These are phyloP conservation scores for Pristionchus entomophagus DNA, from an alignment of 2,888 invertebrate genomes.

Conservation along the genomic window DNA sequence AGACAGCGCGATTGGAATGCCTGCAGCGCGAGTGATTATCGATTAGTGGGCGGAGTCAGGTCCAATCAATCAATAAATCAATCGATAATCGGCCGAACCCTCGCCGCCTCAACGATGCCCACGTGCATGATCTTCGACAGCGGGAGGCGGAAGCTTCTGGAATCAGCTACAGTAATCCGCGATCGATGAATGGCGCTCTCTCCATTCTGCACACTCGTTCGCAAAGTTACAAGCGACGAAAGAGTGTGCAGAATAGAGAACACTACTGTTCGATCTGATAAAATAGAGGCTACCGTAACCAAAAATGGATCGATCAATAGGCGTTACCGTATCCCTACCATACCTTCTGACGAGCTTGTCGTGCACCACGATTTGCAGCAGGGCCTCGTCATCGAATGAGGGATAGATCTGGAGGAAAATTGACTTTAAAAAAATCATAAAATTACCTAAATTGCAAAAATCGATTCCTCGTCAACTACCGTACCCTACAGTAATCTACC, in stretches of 20 bases:
- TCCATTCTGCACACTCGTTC: too few relatives aligned
- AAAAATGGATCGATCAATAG: neutral
- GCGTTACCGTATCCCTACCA: neutral
- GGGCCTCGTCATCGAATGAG: slow-evolving; percentile 16
- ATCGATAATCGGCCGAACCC: neutral
- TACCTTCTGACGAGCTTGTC: slow-evolving; percentile 38
- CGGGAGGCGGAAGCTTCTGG: slow-evolving; percentile 41
- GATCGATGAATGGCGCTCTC: too few relatives aligned
- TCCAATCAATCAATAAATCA: neutral
- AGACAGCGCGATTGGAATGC: slow-evolving; percentile 29
- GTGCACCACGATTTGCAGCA: slow-evolving; percentile 28
- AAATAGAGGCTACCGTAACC: neutral
- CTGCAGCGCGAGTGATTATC: neutral
- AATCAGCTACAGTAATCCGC: neutral
- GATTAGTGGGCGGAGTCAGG: neutral
- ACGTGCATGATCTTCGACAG: slow-evolving; percentile 35
- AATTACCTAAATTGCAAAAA: neutral
- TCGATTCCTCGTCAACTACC: too few relatives aligned
- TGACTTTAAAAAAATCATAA: too few relatives aligned
- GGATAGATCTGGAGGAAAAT: slow-evolving; percentile 6
- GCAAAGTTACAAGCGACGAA: neutral
- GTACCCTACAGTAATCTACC: neutral
- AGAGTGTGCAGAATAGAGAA: neutral
- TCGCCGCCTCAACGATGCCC: slow-evolving; percentile 40
- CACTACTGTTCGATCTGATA: neutral